Evolutionary conservation across 1,140 invertebrate genomes (phyloP), one percentile per base, ranked within the genome.

Genomic region (Radopholus similis): DNA sequence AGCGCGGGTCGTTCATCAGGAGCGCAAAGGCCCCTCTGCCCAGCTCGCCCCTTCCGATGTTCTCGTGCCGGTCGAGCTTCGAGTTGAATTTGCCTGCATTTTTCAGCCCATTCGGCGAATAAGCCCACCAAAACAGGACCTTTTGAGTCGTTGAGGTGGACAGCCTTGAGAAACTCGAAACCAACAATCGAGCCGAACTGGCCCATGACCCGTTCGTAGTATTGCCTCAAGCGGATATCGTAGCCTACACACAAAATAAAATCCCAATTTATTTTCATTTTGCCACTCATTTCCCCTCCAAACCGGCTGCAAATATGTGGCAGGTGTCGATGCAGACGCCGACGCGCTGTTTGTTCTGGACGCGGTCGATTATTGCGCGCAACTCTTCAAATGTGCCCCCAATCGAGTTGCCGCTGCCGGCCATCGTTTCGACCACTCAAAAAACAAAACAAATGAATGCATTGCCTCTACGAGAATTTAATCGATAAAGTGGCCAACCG

Each of bases 91-190:
- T n/a, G n/a, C n/a, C n/a, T n/a, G n/a, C n/a, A n/a, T n/a, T n/a
- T n/a, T n/a, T n/a, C n/a, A 34, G 2, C 42, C 42, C 18, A 57
- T 13, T 62, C 28, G 44, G 37, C 40, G 13, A 74, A 5, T 72
- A 49, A 40, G 40, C 60, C 13, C 44, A 26, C 4, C 11, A 30
- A 42, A 40, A 30, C 73, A 42, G 15, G 23, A 85, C 86, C 84
- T 80, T 85, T 85, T 5, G 85, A 86, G 74, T 87, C 86, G 80
- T 87, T 87, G 4, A 87, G 64, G 70, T 87, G 86, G 47, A 87
- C 35, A 2, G 83, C 86, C 64, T 85, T 85, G 1, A 87, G 79
- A 71, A 85, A 86, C 42, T 85, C 66, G 32, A 85, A 82, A 4
- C 86, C 86, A 74, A 87, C 78, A 47, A 84, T 80, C 26, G 75